phyloP scores from a whole-genome alignment of 2,797 vertebrate species.

The Miichthys miiuy region DNA sequence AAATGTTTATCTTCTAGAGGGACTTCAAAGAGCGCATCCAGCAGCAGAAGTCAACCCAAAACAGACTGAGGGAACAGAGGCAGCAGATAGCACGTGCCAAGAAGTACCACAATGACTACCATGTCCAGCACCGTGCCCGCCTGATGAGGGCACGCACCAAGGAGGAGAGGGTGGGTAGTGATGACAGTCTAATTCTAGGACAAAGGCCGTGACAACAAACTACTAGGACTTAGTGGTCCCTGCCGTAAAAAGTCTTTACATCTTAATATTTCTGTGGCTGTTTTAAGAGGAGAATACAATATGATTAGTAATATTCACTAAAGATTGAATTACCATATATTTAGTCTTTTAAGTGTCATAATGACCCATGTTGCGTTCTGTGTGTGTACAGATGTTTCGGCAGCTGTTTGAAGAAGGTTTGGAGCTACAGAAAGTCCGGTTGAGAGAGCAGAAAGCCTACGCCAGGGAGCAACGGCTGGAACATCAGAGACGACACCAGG shows the following conservation, averaged over 20 bases:
- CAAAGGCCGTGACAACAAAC: too few species aligned
- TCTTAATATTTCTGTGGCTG: not conserved
- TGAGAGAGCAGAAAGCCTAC: slow-evolving; percentile 89
- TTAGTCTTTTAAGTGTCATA: not conserved
- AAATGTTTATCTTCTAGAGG: slow-evolving; percentile 66
- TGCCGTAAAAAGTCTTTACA: not conserved
- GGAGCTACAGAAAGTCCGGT: slow-evolving; percentile 90
- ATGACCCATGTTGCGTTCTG: not conserved
- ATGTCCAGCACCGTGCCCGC: slow-evolving; percentile 90
- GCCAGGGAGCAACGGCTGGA: slow-evolving; percentile 90
- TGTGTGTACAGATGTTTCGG: slow-evolving; percentile 89
- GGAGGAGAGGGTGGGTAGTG: slow-evolving; percentile 89
- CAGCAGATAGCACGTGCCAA: slow-evolving; percentile 91
- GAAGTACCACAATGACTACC: slow-evolving; percentile 92
- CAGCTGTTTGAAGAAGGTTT: slow-evolving; percentile 94
- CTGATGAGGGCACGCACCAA: slow-evolving; percentile 91
- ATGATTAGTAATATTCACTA: not conserved
- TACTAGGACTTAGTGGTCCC: not conserved
- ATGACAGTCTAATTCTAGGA: not conserved
- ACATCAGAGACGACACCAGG: slow-evolving; percentile 86
- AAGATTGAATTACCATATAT: not conserved
- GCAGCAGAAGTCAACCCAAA: slow-evolving; percentile 89
- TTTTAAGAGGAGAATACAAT: too few species aligned
- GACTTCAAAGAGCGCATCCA: slow-evolving; percentile 90
- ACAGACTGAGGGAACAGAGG: slow-evolving; percentile 88